Percentiles rank a stretch among this genome's conserved stretches.
These are phyloP conservation scores for Geotrupes spiniger DNA, from an alignment of 2,888 invertebrate genomes.

Conservation along the genomic window DNA sequence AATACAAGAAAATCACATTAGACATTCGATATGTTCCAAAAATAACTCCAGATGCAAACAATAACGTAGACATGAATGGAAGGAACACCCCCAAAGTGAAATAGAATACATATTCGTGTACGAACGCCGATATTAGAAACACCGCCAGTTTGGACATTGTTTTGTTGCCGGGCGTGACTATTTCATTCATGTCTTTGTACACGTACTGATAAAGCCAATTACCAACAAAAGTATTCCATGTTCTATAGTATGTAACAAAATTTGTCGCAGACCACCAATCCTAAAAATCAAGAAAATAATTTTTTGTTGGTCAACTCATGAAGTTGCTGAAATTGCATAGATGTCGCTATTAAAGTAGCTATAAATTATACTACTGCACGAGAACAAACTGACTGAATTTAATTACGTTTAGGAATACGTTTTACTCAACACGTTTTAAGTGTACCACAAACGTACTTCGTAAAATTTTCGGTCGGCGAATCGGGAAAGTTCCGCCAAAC, in stretches of 20 bases:
- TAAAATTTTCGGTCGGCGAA: slow-evolving; percentile 87
- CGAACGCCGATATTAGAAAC: slow-evolving; percentile 77
- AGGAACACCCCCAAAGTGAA: slow-evolving; percentile 82
- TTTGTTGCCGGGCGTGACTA: slow-evolving; percentile 50
- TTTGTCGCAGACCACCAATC: slow-evolving; percentile 93
- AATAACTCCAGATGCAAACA: slow-evolving; percentile 67
- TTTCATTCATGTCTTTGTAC: slow-evolving; percentile 65
- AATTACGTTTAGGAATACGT: not conserved
- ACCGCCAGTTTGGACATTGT: slow-evolving; percentile 60
- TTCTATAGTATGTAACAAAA: slow-evolving; percentile 83
- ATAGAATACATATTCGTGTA: slow-evolving; percentile 84
- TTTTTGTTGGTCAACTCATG: not conserved
- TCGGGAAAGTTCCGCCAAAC: slow-evolving; percentile 81
- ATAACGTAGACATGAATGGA: slow-evolving; percentile 78
- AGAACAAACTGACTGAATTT: no score
- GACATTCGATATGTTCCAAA: slow-evolving; percentile 54
- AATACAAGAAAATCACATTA: slow-evolving; percentile 84
- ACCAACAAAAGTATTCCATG: slow-evolving; percentile 94
- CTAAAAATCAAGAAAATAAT: slow-evolving; percentile 52
- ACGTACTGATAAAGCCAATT: slow-evolving; percentile 92
- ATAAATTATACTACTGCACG: no score
- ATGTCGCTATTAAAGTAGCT: no score
- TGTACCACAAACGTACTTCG: no score
- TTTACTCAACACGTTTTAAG: not conserved
- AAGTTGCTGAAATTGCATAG: no score